Evolutionary conservation across 2,888 invertebrate genomes (phyloP), one percentile per base, ranked within the genome.

Genomic region (Pristionchus entomophagus): DNA sequence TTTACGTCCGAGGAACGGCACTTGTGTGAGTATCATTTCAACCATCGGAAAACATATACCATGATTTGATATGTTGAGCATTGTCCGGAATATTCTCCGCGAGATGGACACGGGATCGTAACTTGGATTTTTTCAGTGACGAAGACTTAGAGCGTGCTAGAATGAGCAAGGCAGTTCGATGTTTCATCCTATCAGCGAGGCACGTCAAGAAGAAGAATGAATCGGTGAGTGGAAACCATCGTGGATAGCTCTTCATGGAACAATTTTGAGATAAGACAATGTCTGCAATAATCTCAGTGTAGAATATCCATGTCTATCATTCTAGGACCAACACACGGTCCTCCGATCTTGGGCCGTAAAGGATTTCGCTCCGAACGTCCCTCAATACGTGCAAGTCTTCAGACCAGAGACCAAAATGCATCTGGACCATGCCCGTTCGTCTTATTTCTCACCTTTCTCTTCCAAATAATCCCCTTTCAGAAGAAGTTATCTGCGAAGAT

Each of bases 361-460:
- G 94, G 99, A 99, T 94, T 99, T 97, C 94, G 98, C 98, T 0
- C 98, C 98, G 35, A 96, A 96, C 93, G 97, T 98, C 88, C 97
- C 97, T 38, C 98, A 98, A 94, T 99, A 98, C 94, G 97, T 99
- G 89, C 98, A 98, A 95, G 97, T 99, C 93, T 99, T 98, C 95
- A 96, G 98, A 93, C 98, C 98, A 85, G 98, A 99, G 95, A 98
- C 98, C 94, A 99, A 99, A 94, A 95, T 99, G 91, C 99, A 99
- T 95, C 98, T 99, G 78, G 97, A 98, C 94, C 99, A 99, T 94
- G 99, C 99, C 62, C 94, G 95, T 95, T 87, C 10, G 69, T 38
- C 19, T 38, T 38, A 17, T 62, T 29, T n/a, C n/a, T n/a, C n/a
- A n/a, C n/a, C n/a, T n/a, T n/a, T n/a, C n/a, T n/a, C n/a, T n/a